A percentile compares a stretch with the other conserved stretches of the same genome.
These are phyloP conservation scores for Tortrix viridana DNA, from an alignment of 2,888 invertebrate species.

Conservation along the genomic window DNA sequence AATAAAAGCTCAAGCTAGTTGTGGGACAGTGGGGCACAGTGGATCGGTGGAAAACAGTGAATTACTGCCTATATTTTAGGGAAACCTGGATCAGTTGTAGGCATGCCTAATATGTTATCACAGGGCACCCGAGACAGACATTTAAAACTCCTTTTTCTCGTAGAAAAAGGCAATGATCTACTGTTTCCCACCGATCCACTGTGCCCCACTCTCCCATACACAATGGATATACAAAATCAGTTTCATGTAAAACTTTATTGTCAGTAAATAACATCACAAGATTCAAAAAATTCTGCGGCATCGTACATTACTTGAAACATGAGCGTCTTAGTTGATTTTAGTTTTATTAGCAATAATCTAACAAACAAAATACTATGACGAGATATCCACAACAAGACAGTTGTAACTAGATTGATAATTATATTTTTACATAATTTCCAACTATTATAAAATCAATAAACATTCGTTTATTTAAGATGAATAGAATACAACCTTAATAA, in stretches of 20 bases:
- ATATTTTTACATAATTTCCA: not conserved
- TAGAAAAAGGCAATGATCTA: too few relatives aligned
- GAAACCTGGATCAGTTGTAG: too few relatives aligned
- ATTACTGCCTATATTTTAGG: too few relatives aligned
- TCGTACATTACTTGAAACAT: not conserved
- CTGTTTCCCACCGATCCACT: too few relatives aligned
- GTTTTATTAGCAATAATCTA: constrained; percentile 32
- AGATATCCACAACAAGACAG: constrained; percentile 29
- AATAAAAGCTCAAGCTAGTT: too few relatives aligned
- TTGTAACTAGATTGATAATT: not conserved
- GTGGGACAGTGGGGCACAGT: too few relatives aligned
- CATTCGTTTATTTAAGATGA: too few relatives aligned
- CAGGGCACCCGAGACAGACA: too few relatives aligned
- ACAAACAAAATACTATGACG: constrained; percentile 46
- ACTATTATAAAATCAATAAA: not conserved
- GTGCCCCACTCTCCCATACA: not conserved
- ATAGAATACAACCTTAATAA: too few relatives aligned
- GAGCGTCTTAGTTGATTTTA: not conserved
- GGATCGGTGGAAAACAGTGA: too few relatives aligned
- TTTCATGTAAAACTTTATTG: constrained; percentile 54
- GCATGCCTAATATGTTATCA: too few relatives aligned
- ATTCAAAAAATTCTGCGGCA: constrained; percentile 10
- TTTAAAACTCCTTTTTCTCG: too few relatives aligned
- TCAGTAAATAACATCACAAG: constrained; percentile 51
- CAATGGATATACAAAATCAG: not conserved